Conservation (phyloP, 2,113 vertebrate genomes). For the Stegastes partitus region DNA sequence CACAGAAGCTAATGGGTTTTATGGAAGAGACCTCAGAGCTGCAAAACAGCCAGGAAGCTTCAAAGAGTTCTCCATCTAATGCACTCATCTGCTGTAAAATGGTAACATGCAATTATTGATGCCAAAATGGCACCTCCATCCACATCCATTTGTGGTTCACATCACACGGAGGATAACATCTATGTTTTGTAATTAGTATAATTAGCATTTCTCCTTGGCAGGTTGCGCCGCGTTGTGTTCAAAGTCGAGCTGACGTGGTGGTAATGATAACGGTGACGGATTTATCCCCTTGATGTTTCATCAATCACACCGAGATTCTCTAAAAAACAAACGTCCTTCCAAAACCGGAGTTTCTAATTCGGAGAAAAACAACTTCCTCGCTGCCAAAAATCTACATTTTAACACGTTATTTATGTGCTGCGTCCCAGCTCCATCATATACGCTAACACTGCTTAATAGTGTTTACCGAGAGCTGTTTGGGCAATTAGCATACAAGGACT, state of each 20-base stretch:
- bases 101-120: conserved; percentile 71
- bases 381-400: conserved; percentile 38
- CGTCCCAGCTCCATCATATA: not conserved
- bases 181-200: conserved; percentile 77
- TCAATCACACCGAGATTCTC: conserved; percentile 45
- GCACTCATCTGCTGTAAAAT: conserved; percentile 64
- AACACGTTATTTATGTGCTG: conserved; percentile 4
- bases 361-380: not conserved
- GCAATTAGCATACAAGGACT: not conserved
- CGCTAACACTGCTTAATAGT: too few species aligned
- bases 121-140: conserved; percentile 69
- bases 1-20: conserved; percentile 78
- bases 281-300: conserved; percentile 63
- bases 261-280: conserved; percentile 60
- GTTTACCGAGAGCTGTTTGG: not conserved
- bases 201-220: conserved; percentile 79
- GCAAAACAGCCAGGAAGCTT: conserved; percentile 60
- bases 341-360: conserved; percentile 23
- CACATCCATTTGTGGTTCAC: conserved; percentile 72
- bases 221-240: conserved; percentile 57
- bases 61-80: conserved; percentile 76
- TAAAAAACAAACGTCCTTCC: conserved; percentile 53
- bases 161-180: conserved; percentile 70
- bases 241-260: conserved; percentile 61
- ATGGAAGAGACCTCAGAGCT: conserved; percentile 65